Conservation (phyloP, 2,113 vertebrate species). For the Catharus bicknelli region DNA sequence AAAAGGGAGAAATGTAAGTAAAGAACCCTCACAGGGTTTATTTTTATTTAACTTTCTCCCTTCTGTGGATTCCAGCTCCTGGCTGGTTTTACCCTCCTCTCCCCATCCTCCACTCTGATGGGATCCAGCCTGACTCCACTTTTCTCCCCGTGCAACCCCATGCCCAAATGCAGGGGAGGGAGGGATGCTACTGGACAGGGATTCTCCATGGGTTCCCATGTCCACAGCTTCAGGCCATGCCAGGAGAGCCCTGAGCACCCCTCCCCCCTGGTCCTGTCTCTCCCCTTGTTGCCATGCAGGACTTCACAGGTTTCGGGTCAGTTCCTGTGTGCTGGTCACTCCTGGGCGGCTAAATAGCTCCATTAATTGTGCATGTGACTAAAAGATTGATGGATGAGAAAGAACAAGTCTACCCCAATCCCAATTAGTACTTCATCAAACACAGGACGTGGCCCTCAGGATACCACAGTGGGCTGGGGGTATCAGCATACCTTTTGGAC, state of each 20-base stretch:
- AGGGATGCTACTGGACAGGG: too few relatives aligned
- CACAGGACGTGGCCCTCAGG: neutral
- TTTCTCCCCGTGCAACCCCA: neutral
- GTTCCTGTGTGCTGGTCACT: neutral
- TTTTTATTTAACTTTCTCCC: neutral
- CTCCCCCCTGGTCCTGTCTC: fast-evolving
- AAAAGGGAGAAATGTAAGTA: neutral
- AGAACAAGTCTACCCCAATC: neutral
- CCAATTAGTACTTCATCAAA: conserved; percentile 50
- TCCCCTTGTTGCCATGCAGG: neutral
- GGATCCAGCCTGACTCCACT: neutral
- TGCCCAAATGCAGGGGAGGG: neutral
- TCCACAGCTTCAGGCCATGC: neutral
- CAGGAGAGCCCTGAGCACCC: neutral
- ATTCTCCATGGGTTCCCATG: fast-evolving
- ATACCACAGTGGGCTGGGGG: neutral
- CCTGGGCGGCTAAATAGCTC: neutral
- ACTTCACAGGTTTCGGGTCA: neutral
- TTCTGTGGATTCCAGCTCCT: neutral
- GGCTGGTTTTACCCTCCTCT: neutral
- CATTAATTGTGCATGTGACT: conserved; percentile 3
- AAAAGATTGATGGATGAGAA: conserved; percentile 38
- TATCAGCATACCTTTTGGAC: conserved; percentile 26
- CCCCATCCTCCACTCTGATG: neutral
- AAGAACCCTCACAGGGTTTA: neutral